Evolutionary conservation across 2,888 invertebrate species (phyloP).

Genomic region (Matsumyia berberina): DNA sequence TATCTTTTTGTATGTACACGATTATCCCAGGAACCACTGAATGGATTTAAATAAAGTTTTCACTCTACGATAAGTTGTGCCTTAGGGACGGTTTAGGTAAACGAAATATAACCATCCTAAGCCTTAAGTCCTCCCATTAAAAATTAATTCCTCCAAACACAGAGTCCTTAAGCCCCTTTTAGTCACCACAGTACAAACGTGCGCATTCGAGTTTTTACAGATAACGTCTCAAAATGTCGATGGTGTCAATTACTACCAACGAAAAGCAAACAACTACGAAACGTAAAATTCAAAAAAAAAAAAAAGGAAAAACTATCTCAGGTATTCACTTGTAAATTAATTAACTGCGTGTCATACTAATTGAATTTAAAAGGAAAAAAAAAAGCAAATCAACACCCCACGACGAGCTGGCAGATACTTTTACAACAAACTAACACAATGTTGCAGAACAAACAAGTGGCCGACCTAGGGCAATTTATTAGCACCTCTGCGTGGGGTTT

Average conservation of each 20-base stretch:
- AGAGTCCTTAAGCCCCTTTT: neutral
- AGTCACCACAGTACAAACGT: conserved; percentile 9
- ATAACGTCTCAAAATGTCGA: conserved; percentile 44
- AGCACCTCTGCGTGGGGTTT: conserved; percentile 20
- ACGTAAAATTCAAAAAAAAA: neutral
- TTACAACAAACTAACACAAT: neutral
- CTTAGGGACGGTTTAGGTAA: no score
- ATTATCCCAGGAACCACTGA: no score
- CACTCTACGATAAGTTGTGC: no score
- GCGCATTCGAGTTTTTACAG: conserved; percentile 7
- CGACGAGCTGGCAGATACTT: neutral
- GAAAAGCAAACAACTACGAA: neutral
- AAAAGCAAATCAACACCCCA: neutral
- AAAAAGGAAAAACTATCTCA: conserved; percentile 19
- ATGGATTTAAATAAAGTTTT: no score
- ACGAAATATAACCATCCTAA: no score
- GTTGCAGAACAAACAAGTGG: neutral
- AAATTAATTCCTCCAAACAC: neutral
- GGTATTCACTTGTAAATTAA: conserved; percentile 38
- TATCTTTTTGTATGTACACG: no score
- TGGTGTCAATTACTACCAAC: conserved; percentile 19
- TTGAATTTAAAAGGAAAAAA: conserved; percentile 29
- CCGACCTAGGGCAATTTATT: conserved; percentile 27
- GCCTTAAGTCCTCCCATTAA: no score
- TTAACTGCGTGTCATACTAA: conserved; percentile 43